A percentile compares a stretch with the other conserved stretches of the same genome.
These are phyloP conservation scores for Pantherophis alleghaniensis DNA, from an alignment of 2,797 vertebrate genomes.

Conservation along the genomic window DNA sequence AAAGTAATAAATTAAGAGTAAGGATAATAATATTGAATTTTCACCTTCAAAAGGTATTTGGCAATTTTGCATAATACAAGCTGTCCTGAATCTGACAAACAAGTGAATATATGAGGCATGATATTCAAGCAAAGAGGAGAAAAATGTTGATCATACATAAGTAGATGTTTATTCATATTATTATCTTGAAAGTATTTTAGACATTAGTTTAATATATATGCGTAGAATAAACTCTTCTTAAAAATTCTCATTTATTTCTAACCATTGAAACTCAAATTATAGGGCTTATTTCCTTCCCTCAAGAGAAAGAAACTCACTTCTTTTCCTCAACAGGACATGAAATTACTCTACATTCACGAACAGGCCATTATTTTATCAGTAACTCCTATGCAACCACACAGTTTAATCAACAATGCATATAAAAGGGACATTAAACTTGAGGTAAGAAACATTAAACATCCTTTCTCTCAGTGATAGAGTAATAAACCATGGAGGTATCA, in stretches of 20 bases:
- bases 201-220: not conserved
- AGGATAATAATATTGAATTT: not conserved
- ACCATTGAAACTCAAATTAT: not conserved
- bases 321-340: not conserved
- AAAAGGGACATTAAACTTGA: not conserved
- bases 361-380: not conserved
- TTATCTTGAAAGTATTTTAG: not conserved
- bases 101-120: not conserved
- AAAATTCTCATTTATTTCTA: not conserved
- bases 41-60: not conserved
- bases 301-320: not conserved
- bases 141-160: not conserved
- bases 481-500: not conserved
- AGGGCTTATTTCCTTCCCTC: not conserved
- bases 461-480: not conserved
- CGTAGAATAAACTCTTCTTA: not conserved
- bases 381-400: not conserved
- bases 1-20: slow-evolving; percentile 30
- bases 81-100: not conserved
- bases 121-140: not conserved
- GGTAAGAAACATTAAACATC: not conserved
- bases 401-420: not conserved
- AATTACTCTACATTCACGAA: not conserved
- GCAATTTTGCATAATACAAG: not conserved
- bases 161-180: not conserved